Evolutionary conservation across 2,797 vertebrate genomes (phyloP).

Genomic region (Natrix natrix): DNA sequence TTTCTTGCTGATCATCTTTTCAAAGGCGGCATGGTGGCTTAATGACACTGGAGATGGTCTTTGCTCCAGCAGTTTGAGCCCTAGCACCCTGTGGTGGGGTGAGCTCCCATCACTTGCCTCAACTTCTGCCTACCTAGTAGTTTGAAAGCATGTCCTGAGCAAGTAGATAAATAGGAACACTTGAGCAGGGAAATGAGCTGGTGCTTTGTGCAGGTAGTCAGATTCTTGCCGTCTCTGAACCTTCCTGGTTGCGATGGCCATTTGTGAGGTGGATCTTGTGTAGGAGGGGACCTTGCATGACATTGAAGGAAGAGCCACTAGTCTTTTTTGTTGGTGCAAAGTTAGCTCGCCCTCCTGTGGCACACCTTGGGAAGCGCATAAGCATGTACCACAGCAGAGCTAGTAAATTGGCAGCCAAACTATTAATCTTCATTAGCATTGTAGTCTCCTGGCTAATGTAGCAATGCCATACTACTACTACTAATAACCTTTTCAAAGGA

Average conservation of each 20-base stretch:
- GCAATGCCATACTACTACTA: background rate
- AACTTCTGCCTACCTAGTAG: background rate
- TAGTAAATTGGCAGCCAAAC: background rate
- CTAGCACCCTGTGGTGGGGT: background rate
- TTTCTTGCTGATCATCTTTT: background rate
- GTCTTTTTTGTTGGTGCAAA: background rate
- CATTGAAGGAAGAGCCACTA: background rate
- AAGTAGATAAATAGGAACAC: background rate
- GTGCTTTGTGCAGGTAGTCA: background rate
- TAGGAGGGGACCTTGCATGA: background rate
- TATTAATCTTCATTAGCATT: background rate
- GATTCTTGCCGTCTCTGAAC: background rate
- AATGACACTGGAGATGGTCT: background rate
- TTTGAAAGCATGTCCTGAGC: background rate
- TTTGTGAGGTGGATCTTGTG: background rate
- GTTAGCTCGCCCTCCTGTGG: background rate
- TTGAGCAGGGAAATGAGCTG: background rate
- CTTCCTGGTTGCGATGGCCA: background rate
- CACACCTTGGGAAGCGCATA: background rate
- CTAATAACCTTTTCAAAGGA: background rate
- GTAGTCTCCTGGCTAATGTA: background rate
- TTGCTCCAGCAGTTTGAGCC: background rate
- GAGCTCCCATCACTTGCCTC: background rate
- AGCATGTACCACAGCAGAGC: background rate
- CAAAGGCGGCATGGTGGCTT: background rate